Evolutionary conservation across 2,113 vertebrate genomes (phyloP).

Genomic region (Mionectes macconnelli): DNA sequence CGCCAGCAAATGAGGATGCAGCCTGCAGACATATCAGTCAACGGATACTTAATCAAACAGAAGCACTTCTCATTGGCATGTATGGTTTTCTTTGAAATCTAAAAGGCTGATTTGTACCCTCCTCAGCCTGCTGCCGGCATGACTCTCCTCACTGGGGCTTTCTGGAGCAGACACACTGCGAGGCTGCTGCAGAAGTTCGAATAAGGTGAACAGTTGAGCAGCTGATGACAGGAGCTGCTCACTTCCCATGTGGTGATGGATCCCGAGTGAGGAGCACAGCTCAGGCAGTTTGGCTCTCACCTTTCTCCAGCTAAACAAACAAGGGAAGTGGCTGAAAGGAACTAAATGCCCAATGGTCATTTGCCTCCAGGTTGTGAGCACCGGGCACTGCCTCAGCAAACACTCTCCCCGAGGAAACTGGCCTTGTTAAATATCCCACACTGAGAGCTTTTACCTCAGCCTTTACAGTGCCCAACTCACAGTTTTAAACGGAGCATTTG

Average conservation of each 20-base stretch:
- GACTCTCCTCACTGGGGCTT: neutral
- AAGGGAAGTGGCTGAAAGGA: neutral
- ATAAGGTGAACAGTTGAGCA: neutral
- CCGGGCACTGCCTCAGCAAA: neutral
- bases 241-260: rapidly evolving
- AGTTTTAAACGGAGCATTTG: neutral
- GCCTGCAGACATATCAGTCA: neutral
- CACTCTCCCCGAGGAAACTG: neutral
- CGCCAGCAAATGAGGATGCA: neutral
- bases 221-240: neutral
- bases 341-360: neutral
- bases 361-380: neutral
- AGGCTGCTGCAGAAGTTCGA: neutral
- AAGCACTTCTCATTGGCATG: neutral
- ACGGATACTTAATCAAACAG: neutral
- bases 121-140: neutral
- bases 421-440: neutral
- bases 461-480: neutral
- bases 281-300: neutral
- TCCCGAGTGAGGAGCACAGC: neutral
- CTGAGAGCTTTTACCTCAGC: neutral
- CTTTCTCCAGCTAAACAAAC: neutral
- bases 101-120: neutral
- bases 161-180: rapidly evolving
- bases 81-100: neutral